These are phyloP conservation scores for Lysandra coridon DNA, from an alignment of 2,888 invertebrate species.

Conservation along the genomic window DNA sequence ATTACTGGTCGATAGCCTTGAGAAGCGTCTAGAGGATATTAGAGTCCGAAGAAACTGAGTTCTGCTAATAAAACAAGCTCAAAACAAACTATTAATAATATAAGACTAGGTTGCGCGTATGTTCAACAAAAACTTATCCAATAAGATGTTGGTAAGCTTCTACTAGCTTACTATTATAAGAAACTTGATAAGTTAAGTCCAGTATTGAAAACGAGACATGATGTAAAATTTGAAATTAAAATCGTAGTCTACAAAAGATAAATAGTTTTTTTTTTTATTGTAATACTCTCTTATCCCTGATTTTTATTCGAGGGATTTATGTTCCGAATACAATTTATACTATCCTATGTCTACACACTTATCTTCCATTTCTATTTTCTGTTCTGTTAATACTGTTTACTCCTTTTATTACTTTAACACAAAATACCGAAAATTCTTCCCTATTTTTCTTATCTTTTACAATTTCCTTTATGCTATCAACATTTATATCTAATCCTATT, in stretches of 20 bases:
- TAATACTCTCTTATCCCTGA: too few species aligned
- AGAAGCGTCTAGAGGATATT: slow-evolving; percentile 69
- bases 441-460: too few species aligned
- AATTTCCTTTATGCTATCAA: too few species aligned
- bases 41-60: slow-evolving; percentile 34
- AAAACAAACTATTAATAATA: not conserved
- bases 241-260: not conserved
- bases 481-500: too few species aligned
- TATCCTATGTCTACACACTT: too few species aligned
- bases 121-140: not conserved
- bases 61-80: slow-evolving; percentile 5
- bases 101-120: not conserved
- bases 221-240: not conserved
- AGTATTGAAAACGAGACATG: not conserved
- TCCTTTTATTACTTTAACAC: too few species aligned
- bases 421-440: too few species aligned
- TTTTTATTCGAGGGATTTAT: too few species aligned
- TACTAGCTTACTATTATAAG: not conserved
- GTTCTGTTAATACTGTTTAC: too few species aligned
- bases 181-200: not conserved
- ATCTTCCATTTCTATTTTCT: too few species aligned
- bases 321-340: too few species aligned
- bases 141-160: not conserved
- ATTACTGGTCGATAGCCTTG: slow-evolving; percentile 71
- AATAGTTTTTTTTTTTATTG: not conserved